phyloP scores from a whole-genome alignment of 1,140 invertebrate species.

The Calosoma granatense region DNA sequence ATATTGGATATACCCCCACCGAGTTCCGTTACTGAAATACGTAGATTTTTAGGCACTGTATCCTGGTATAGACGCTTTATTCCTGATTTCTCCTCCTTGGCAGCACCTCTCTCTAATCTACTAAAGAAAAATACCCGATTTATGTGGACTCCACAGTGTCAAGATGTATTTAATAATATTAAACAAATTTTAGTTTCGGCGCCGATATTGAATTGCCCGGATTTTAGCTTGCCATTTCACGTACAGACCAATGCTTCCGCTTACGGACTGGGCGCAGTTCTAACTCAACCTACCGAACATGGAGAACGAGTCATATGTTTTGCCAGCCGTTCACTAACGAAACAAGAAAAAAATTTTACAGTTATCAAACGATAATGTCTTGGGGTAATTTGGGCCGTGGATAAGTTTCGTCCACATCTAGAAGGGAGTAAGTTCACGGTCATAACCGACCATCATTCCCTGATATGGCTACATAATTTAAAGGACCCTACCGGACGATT shows the following conservation, averaged over 20 bases:
- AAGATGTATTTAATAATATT: slow-evolving; percentile 14
- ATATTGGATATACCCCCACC: slow-evolving; percentile 29
- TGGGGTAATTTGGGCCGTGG: slow-evolving; percentile 33
- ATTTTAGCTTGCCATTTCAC: slow-evolving; percentile 24
- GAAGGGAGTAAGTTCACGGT: slow-evolving; percentile 34
- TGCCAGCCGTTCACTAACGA: slow-evolving; percentile 29
- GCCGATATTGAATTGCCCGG: slow-evolving; percentile 16
- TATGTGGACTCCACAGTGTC: slow-evolving; percentile 18
- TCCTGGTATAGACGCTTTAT: slow-evolving; percentile 34
- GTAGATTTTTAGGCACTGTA: slow-evolving; percentile 25
- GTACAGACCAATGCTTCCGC: slow-evolving; percentile 24
- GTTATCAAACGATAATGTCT: slow-evolving; percentile 38
- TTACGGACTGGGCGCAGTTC: slow-evolving; percentile 23
- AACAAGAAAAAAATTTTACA: slow-evolving; percentile 34
- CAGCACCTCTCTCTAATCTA: slow-evolving; percentile 31
- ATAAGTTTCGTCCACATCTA: slow-evolving; percentile 35
- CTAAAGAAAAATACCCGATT: slow-evolving; percentile 18
- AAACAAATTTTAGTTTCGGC: slow-evolving; percentile 18
- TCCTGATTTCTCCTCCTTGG: slow-evolving; percentile 27
- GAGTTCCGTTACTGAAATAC: slow-evolving; percentile 21
- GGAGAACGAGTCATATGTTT: slow-evolving; percentile 30
- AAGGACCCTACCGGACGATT: slow-evolving; percentile 33
- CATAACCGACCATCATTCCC: slow-evolving; percentile 37
- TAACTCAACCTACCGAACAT: slow-evolving; percentile 21
- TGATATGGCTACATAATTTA: slow-evolving; percentile 35